Percentiles rank a stretch among this genome's conserved stretches.
Conservation (phyloP, 2,797 vertebrate species). For the Phalloptychus januarius region DNA sequence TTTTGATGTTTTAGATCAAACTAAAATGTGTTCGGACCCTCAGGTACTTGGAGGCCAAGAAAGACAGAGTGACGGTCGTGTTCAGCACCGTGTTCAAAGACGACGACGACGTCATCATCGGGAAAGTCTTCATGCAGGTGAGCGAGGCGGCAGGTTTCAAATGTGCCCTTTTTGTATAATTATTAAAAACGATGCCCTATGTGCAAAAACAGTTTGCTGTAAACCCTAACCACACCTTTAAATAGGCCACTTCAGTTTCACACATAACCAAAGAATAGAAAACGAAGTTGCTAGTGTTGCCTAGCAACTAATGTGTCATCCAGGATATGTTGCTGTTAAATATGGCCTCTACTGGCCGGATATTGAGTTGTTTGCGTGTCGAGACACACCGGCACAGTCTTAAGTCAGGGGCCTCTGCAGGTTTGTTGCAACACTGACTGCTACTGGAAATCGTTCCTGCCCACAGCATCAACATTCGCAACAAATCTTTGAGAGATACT, state of each 20-base stretch:
- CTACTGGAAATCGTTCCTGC: not conserved
- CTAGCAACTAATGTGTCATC: not conserved
- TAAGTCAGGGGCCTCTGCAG: not conserved
- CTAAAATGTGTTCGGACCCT: not conserved
- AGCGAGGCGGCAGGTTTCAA: not conserved
- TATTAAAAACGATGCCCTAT: not conserved
- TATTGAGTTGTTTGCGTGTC: not conserved
- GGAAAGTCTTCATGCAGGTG: slow-evolving; percentile 99
- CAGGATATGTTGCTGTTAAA: not conserved
- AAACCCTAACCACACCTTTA: not conserved
- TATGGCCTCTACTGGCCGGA: not conserved
- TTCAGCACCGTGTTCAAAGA: slow-evolving; percentile 99
- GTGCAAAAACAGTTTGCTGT: not conserved
- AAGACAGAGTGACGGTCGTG: slow-evolving; percentile 97
- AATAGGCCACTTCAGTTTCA: not conserved
- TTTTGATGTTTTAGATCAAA: not conserved
- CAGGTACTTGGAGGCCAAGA: slow-evolving; percentile 98
- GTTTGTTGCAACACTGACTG: not conserved
- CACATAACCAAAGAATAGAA: not conserved
- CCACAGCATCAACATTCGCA: not conserved
- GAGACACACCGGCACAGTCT: not conserved
- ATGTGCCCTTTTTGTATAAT: not conserved
- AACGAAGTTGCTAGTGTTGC: not conserved
- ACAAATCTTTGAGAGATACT: not conserved
- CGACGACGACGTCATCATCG: slow-evolving; percentile 96